Evolutionary conservation across 2,797 vertebrate genomes (phyloP).

Genomic region (Galago senegalensis): DNA sequence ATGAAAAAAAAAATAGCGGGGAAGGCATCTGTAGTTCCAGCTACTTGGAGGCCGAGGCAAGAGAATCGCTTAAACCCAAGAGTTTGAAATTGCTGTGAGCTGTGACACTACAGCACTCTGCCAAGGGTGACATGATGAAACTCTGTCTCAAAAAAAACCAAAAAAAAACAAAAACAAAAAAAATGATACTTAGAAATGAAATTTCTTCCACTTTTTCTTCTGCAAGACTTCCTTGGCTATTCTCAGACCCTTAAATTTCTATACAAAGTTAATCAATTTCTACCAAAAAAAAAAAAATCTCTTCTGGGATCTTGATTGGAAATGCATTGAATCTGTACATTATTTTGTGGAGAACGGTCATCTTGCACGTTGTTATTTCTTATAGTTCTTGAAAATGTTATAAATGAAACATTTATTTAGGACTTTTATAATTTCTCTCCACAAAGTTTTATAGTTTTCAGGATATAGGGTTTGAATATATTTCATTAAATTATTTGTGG

Average conservation of each 20-base stretch:
- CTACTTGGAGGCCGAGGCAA: too few species aligned
- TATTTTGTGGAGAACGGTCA: background rate
- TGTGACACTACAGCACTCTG: too few species aligned
- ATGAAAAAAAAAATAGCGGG: too few species aligned
- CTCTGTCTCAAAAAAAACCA: too few species aligned
- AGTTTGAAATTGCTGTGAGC: too few species aligned
- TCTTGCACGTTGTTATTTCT: background rate
- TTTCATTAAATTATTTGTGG: background rate
- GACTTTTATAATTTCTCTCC: background rate
- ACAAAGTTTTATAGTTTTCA: background rate
- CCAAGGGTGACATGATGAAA: too few species aligned
- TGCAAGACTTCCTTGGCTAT: background rate
- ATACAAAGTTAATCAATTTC: background rate
- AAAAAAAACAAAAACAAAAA: too few species aligned
- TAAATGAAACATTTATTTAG: background rate
- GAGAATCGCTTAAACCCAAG: too few species aligned
- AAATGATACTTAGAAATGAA: background rate
- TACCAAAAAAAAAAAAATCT: background rate
- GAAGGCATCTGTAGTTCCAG: too few species aligned
- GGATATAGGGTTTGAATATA: background rate
- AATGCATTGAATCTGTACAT: background rate
- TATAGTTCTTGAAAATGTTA: background rate
- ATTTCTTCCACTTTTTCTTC: constrained; percentile 2
- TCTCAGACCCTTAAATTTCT: background rate
- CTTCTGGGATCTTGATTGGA: background rate